These are phyloP conservation scores for Sceliomorpha sp. DNA, from an alignment of 2,888 invertebrate species.

Conservation along the genomic window DNA sequence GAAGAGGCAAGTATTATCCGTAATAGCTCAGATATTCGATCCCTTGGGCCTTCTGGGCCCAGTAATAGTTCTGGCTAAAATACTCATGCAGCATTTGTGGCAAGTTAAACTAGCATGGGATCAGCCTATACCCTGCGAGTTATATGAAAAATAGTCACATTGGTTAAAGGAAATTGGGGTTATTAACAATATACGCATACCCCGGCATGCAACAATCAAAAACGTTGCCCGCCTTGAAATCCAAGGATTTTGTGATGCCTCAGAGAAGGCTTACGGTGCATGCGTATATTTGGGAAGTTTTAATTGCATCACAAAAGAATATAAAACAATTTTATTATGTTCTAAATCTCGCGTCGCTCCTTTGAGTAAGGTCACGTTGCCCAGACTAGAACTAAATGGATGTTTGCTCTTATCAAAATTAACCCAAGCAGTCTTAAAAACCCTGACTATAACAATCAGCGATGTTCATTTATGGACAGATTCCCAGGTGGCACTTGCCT, in stretches of 20 bases:
- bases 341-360: constrained; percentile 16
- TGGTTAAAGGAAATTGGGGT: neutral
- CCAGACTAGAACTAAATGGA: constrained; percentile 6
- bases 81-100: constrained; percentile 6
- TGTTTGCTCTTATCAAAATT: constrained; percentile 1
- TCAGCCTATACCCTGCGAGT: neutral
- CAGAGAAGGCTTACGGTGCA: constrained; percentile 2
- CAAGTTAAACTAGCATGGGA: constrained; percentile 1
- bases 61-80: neutral
- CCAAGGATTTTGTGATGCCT: too few relatives aligned
- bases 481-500: constrained; percentile 53
- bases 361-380: constrained; percentile 1
- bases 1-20: constrained; percentile 1
- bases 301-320: neutral
- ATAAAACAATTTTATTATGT: neutral
- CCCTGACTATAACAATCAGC: neutral
- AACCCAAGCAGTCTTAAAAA: neutral
- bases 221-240: neutral
- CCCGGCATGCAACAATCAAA: neutral
- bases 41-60: constrained; percentile 6
- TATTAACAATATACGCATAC: constrained; percentile 11
- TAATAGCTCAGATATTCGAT: constrained; percentile 4
- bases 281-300: constrained; percentile 1
- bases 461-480: constrained; percentile 50
- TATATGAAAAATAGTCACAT: neutral